Evolutionary conservation across 2,888 invertebrate species (phyloP).

Genomic region (Strigamia maritima): DNA sequence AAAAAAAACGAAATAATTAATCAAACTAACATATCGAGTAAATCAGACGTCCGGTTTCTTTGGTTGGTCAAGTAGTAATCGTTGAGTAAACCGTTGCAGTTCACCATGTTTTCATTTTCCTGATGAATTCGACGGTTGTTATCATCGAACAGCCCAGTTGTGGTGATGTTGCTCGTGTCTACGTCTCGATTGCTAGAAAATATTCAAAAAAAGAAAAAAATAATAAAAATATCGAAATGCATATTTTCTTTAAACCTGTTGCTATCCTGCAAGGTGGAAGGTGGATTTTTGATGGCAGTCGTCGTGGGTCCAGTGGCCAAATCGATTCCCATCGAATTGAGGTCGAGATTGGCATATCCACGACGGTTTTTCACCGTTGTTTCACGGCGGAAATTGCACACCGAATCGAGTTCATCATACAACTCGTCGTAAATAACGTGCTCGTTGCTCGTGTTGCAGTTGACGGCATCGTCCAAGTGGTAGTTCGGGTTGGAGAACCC

Average conservation of each 20-base stretch:
- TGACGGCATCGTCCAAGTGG: slow-evolving; percentile 73
- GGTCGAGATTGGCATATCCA: slow-evolving; percentile 65
- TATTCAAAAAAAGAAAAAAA: background rate
- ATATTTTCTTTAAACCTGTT: no score
- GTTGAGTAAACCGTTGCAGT: slow-evolving; percentile 31
- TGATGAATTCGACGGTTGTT: slow-evolving; percentile 25
- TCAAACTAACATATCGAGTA: background rate
- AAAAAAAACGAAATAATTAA: background rate
- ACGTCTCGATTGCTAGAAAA: background rate
- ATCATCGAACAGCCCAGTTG: background rate
- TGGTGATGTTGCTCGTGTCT: background rate
- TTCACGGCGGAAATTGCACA: slow-evolving; percentile 44
- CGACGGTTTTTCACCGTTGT: slow-evolving; percentile 56
- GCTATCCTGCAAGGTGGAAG: background rate
- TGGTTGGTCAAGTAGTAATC: slow-evolving; percentile 15
- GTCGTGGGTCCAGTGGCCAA: slow-evolving; percentile 55
- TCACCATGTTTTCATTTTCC: slow-evolving; percentile 21
- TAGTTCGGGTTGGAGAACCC: slow-evolving; percentile 92
- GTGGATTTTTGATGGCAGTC: background rate
- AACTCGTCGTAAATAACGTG: slow-evolving; percentile 51
- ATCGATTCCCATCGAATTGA: slow-evolving; percentile 69
- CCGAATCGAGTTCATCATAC: slow-evolving; percentile 66
- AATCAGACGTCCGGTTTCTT: background rate
- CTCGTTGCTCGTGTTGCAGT: slow-evolving; percentile 58
- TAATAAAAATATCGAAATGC: no score